Percentiles rank a stretch among this genome's conserved stretches.
Evolutionary conservation across 2,113 vertebrate species (phyloP).

Genomic region (Sapajus apella): DNA sequence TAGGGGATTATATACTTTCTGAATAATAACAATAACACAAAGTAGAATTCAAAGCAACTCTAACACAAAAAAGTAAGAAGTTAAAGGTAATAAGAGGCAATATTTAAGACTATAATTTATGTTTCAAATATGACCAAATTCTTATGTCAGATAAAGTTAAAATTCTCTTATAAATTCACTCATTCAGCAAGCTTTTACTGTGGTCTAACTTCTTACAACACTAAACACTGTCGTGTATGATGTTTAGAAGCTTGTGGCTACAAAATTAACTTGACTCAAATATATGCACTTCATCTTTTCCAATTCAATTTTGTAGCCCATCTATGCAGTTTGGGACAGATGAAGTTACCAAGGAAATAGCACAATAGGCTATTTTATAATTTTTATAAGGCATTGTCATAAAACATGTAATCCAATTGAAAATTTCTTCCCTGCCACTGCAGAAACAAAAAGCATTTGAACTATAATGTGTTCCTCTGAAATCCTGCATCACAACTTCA

Average conservation of each 20-base stretch:
- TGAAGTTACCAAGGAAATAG: neutral
- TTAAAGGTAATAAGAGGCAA: neutral
- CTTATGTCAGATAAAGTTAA: neutral
- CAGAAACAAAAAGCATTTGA: neutral
- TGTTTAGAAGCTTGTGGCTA: neutral
- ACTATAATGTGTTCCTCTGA: neutral
- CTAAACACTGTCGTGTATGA: neutral
- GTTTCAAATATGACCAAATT: neutral
- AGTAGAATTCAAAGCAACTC: neutral
- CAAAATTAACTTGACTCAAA: conserved; percentile 29
- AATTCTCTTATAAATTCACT: neutral
- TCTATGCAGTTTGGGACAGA: neutral
- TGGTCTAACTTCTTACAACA: neutral
- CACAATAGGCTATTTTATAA: neutral
- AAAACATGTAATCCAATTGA: neutral
- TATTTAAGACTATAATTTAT: neutral
- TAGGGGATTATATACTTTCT: neutral
- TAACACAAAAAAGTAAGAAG: neutral
- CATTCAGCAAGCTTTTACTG: neutral
- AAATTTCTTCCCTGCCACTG: neutral
- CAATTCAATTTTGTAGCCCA: neutral
- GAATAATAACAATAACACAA: neutral
- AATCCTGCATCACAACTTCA: neutral
- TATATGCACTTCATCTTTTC: neutral
- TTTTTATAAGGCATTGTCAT: neutral